A percentile compares a stretch with the other conserved stretches of the same genome.
Evolutionary conservation across 2,113 vertebrate species (phyloP).

Genomic region (Gallinago paraguaiae): DNA sequence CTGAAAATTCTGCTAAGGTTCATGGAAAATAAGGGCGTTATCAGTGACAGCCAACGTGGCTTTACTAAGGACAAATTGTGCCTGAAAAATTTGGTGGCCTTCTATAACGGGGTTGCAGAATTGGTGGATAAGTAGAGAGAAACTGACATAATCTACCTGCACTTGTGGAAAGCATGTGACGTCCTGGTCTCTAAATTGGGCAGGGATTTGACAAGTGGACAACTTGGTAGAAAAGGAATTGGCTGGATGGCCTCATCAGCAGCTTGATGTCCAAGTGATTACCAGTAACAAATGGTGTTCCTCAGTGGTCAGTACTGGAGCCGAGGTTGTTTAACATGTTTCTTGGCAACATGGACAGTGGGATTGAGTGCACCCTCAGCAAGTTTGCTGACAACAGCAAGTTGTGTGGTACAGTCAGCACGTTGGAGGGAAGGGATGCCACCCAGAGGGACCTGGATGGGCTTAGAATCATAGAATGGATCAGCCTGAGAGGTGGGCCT

Average conservation of each 20-base stretch:
- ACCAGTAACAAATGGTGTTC: neutral
- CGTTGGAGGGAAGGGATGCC: neutral
- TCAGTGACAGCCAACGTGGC: neutral
- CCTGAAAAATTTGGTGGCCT: neutral
- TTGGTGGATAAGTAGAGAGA: neutral
- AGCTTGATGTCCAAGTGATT: neutral
- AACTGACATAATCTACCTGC: neutral
- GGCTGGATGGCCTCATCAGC: neutral
- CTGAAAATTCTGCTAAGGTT: neutral
- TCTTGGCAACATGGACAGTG: neutral
- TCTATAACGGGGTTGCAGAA: neutral
- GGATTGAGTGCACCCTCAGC: neutral
- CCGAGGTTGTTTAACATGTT: neutral
- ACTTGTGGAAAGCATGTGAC: neutral
- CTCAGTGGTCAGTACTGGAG: neutral
- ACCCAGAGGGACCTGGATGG: neutral
- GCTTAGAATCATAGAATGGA: neutral
- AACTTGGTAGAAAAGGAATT: neutral
- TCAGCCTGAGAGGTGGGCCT: neutral
- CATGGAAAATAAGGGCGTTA: neutral
- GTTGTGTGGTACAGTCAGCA: neutral
- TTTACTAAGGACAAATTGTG: neutral
- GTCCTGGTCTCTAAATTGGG: neutral
- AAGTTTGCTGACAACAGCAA: neutral
- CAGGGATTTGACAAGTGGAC: neutral